Conservation (phyloP, 2,113 vertebrate species). For the Anhinga anhinga region DNA sequence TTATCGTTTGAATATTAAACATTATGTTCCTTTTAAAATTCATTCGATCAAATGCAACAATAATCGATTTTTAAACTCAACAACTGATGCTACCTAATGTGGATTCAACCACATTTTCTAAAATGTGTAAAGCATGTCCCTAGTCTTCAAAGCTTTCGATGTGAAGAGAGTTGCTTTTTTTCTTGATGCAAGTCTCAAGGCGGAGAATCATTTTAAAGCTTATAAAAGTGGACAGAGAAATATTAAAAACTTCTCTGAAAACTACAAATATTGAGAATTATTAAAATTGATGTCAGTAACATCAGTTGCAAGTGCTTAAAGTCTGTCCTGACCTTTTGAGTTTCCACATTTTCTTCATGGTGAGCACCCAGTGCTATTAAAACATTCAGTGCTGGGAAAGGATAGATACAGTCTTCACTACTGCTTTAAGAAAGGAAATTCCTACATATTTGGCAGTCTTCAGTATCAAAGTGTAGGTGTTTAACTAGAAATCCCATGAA, state of each 20-base stretch:
- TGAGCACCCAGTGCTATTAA: slow-evolving; percentile 77
- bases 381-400: slow-evolving; percentile 81
- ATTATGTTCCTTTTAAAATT: slow-evolving; percentile 76
- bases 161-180: slow-evolving; percentile 77
- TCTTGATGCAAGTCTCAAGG: slow-evolving; percentile 79
- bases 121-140: slow-evolving; percentile 65
- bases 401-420: slow-evolving; percentile 74
- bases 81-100: slow-evolving; percentile 73
- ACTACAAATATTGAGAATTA: slow-evolving; percentile 78
- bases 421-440: slow-evolving; percentile 75
- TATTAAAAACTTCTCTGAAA: slow-evolving; percentile 80
- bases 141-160: slow-evolving; percentile 76
- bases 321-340: slow-evolving; percentile 72
- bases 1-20: slow-evolving; percentile 75
- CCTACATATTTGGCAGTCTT: slow-evolving; percentile 85
- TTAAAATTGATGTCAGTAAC: slow-evolving; percentile 79
- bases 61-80: slow-evolving; percentile 72
- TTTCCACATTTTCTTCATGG: slow-evolving; percentile 74
- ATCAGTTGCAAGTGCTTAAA: slow-evolving; percentile 76
- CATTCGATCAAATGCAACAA: slow-evolving; percentile 70
- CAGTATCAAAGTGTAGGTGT: slow-evolving; percentile 77
- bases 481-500: slow-evolving; percentile 78
- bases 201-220: slow-evolving; percentile 82
- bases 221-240: slow-evolving; percentile 83
- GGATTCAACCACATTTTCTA: slow-evolving; percentile 65